Conservation (phyloP, 2,797 vertebrate species). For the Eutrigla gurnardus region DNA sequence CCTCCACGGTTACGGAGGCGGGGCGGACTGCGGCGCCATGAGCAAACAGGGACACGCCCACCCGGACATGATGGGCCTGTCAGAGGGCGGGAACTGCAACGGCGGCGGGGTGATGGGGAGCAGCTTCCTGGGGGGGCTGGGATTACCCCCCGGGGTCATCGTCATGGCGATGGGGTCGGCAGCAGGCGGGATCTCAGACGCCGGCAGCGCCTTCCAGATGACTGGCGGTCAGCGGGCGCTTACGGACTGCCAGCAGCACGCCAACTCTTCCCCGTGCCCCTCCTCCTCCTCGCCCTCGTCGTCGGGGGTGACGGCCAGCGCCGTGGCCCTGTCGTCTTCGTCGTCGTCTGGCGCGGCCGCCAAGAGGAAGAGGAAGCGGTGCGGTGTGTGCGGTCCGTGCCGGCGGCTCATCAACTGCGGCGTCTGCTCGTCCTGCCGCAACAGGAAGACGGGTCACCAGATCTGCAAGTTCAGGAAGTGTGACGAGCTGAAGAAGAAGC, state of each 20-base stretch:
- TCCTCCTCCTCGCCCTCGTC: conserved; percentile 74
- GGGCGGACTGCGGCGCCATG: conserved; percentile 81
- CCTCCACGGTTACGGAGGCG: conserved; percentile 69
- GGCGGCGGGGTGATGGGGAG: conserved; percentile 88
- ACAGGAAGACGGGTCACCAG: conserved; percentile 95
- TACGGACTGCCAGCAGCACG: conserved; percentile 92
- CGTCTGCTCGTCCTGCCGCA: conserved; percentile 93
- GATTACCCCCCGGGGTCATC: conserved; percentile 93
- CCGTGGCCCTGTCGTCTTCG: conserved; percentile 62
- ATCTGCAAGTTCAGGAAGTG: conserved; percentile 93
- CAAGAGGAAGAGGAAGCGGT: conserved; percentile 95
- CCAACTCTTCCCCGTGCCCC: conserved; percentile 85
- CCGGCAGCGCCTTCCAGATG: conserved; percentile 94
- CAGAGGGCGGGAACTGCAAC: conserved; percentile 68
- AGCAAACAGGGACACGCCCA: conserved; percentile 91
- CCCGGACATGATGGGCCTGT: conserved; percentile 79
- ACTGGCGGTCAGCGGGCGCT: conserved; percentile 83
- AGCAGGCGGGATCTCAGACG: conserved; percentile 86
- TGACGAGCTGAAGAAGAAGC: conserved; percentile 95
- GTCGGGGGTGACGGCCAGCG: conserved; percentile 54
- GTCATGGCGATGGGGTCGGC: conserved; percentile 91
- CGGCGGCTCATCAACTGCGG: conserved; percentile 94
- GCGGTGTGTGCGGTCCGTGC: conserved; percentile 94
- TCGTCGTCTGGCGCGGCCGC: conserved; percentile 85
- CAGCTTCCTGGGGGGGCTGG: conserved; percentile 91